Evolutionary conservation across 2,888 invertebrate genomes (phyloP).

Genomic region (Catocala sponsa): DNA sequence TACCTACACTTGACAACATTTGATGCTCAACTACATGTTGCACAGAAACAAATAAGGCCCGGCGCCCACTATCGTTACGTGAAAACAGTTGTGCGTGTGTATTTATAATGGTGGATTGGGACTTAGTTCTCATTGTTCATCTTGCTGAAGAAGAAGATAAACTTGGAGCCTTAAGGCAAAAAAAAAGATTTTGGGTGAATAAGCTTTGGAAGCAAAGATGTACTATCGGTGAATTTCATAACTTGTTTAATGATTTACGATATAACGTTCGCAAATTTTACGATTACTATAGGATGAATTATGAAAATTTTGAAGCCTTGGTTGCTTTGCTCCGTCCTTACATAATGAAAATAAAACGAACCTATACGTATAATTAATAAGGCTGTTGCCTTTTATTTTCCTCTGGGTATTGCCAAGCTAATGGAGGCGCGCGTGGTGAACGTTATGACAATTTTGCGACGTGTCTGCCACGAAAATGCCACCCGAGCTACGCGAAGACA

Average conservation of each 20-base stretch:
- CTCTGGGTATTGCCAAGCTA: too few species aligned
- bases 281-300: neutral
- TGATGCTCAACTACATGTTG: too few species aligned
- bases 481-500: too few species aligned
- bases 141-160: neutral
- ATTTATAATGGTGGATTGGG: conserved; percentile 1
- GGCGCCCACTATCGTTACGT: too few species aligned
- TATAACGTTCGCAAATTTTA: neutral
- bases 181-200: conserved; percentile 6
- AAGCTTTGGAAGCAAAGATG: conserved; percentile 2
- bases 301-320: neutral
- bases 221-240: conserved; percentile 6
- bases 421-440: too few species aligned
- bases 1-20: too few species aligned
- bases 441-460: too few species aligned
- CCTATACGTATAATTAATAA: too few species aligned
- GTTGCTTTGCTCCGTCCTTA: neutral
- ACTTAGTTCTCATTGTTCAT: neutral
- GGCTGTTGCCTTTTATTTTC: too few species aligned
- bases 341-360: too few species aligned
- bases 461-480: too few species aligned
- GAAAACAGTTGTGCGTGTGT: neutral
- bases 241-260: neutral
- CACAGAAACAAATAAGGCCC: too few species aligned
- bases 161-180: conserved; percentile 6